Evolutionary conservation across 2,797 vertebrate species (phyloP), one percentile per base, ranked within the genome.

Genomic region (Takifugu rubripes): DNA sequence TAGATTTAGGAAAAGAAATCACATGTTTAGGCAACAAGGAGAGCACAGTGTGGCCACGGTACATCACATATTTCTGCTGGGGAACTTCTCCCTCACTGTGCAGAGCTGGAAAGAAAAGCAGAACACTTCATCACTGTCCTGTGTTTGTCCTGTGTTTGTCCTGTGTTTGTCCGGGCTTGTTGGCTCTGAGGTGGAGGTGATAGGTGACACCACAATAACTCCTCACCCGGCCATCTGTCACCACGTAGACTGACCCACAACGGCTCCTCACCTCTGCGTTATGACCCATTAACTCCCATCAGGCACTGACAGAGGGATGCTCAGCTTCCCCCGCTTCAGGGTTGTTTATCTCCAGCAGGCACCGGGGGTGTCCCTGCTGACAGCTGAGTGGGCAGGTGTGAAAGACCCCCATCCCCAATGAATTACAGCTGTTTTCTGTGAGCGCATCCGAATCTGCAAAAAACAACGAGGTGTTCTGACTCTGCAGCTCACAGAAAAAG

Each of bases 201-300:
- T 17, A 40, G 58, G 60, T 68, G 61, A 59, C 62, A 46, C 68
- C 58, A 8, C 2, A 1, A 3, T 44, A 33, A 33, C 48, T 47
- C 64, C 64, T 55, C 50, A 25, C 59, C 49, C 15, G 1, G 42
- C 68, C 78, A 83, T 83, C 78, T 85, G 76, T 71, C 66, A 36
- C 55, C 46, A 21, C 10, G 44, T 16, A 61, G 45, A 33, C 44
- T 43, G 54, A 62, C 25, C 58, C 44, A 26, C 73, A 55, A 78
- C 54, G 70, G 54, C 51, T 70, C 63, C 66, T 75, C 74, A 66
- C 51, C 72, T 57, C 49, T 0, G n/a, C 8, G 67, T 62, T 56
- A 69, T 14, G 66, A 66, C 58, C 49, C 77, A 81, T 82, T 78
- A 85, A 49, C 61, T 45, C 40, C 68, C 59, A 61, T 54, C 64